A percentile compares a stretch with the other conserved stretches of the same genome.
Conservation (phyloP, 2,113 vertebrate species). For the Sclerurus mexicanus region DNA sequence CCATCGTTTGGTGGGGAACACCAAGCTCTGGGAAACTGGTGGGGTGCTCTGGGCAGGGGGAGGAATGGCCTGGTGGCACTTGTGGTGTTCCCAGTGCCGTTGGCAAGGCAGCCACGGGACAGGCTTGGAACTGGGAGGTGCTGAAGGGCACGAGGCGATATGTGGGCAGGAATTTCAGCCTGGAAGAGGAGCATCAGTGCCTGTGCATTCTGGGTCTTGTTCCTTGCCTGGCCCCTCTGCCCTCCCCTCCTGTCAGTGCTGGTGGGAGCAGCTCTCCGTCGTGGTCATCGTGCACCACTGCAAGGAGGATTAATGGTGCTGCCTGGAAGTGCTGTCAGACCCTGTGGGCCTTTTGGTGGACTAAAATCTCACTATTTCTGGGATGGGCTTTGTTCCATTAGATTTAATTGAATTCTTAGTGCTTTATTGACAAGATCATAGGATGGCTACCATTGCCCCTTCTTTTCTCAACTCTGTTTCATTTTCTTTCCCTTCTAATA, state of each 20-base stretch:
- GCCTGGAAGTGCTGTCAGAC: not conserved
- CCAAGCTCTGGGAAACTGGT: not conserved
- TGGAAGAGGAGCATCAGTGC: not conserved
- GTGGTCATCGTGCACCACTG: not conserved
- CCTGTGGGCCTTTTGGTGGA: not conserved
- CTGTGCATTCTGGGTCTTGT: not conserved
- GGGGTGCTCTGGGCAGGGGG: not conserved
- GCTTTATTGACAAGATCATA: not conserved
- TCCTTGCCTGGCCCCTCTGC: not conserved
- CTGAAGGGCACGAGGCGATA: not conserved
- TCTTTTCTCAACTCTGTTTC: not conserved
- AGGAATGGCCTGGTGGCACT: not conserved
- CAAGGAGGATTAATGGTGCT: not conserved
- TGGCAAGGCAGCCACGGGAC: not conserved
- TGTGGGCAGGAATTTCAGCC: rapidly evolving
- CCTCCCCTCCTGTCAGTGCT: rapidly evolving
- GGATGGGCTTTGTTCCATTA: conserved; percentile 31
- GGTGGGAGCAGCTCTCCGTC: not conserved
- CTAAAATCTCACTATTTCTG: not conserved
- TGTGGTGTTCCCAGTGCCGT: not conserved
- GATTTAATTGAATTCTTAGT: conserved; percentile 26
- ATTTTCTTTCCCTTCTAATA: not conserved
- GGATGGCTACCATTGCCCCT: not conserved
- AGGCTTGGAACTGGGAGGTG: not conserved
- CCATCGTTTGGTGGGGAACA: not conserved